A percentile compares a stretch with the other conserved stretches of the same genome.
phyloP scores from a whole-genome alignment of 2,113 vertebrate genomes.

The Cochlearius cochlearius region DNA sequence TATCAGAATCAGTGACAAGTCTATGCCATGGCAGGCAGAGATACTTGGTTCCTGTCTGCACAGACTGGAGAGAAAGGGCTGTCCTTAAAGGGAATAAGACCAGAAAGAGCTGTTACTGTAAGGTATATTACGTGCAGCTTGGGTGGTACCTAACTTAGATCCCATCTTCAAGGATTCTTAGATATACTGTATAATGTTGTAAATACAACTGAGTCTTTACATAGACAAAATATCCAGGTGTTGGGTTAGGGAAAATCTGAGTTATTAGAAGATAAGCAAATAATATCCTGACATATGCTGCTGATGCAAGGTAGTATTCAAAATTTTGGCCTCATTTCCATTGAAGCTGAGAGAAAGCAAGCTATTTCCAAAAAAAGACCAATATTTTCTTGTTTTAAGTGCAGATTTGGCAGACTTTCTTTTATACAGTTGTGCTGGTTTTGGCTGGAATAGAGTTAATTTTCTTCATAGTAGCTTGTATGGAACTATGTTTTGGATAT shows the following conservation, averaged over 20 bases:
- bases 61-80: background rate
- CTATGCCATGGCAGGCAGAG: background rate
- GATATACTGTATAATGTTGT: background rate
- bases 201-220: background rate
- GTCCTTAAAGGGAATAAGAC: background rate
- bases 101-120: background rate
- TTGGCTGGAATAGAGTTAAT: too few relatives aligned
- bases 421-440: background rate
- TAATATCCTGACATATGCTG: background rate
- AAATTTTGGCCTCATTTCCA: background rate
- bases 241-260: background rate
- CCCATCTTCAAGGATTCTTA: background rate
- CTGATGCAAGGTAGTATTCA: background rate
- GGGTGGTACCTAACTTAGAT: background rate
- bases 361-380: background rate
- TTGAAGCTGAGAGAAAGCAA: background rate
- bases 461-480: too few relatives aligned
- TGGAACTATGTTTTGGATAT: too few relatives aligned
- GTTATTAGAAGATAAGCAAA: background rate
- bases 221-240: background rate
- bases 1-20: background rate
- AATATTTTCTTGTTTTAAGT: background rate
- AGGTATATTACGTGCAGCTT: background rate
- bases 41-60: background rate
- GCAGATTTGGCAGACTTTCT: background rate